Base-by-base conservation (phyloP, 2,888 invertebrate genomes). In the Coleophora deauratella region DNA sequence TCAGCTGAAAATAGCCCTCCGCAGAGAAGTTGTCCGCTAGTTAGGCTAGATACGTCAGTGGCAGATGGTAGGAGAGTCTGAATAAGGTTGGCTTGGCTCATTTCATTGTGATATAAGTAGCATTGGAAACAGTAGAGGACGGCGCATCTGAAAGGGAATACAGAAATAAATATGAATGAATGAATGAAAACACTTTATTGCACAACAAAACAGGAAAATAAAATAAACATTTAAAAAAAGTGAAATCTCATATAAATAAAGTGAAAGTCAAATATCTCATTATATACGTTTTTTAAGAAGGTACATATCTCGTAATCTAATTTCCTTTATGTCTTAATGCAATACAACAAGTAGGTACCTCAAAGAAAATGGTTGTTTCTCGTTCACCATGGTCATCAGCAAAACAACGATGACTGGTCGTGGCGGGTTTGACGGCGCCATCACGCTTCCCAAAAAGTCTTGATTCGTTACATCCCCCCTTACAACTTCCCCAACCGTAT, bases 91-190 rank as follows among this genome's bases (percentile, higher is more conserved):
- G 91, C 91, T 72, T 98, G 97, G 2, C 95, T 95, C 27, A 91
- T 88, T 67, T 96, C 94, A 72, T 99, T 99, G 77, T 94, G 95
- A 72, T 93, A 96, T 8, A 99, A 85, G 72, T 94, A 99, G 69
- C 97, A 97, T 84, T 99, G 93, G 75, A 99, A 98, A 72, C 97
- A 98, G 75, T 99, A 99, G 1, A 99, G 89, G 2, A 99, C 97
- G 0, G 99, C 95, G 70, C 97, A 97, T 47, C 99, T 91, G 60
- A 9, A 55, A 33, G 2, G 12, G n/a, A 27, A 21, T 21, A 21
- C 21, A 21, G 21, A 21, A 21, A 21, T 21, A 3, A 21, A 21
- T n/a, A n/a, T n/a, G n/a, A n/a, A n/a, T n/a, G n/a, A n/a, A n/a
- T n/a, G n/a, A n/a, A n/a, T n/a, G n/a, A n/a, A n/a, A n/a, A n/a